Conservation (phyloP, 2,888 invertebrate genomes). For the Altica lythri region DNA sequence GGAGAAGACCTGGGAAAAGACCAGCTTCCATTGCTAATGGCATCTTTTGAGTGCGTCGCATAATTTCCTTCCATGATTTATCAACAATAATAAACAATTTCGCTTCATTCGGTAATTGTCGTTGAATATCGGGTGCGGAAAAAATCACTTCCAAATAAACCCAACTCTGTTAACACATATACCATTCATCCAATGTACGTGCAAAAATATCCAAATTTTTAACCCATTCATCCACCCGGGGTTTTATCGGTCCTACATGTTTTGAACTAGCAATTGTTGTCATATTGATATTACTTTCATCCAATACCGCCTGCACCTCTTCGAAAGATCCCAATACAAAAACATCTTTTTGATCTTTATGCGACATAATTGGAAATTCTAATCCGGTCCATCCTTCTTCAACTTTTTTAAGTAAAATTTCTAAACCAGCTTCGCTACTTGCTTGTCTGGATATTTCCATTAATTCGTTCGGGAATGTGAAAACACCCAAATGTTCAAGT, state of each 20-base stretch:
- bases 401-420: slow-evolving; percentile 79
- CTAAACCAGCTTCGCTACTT: slow-evolving; percentile 84
- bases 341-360: slow-evolving; percentile 83
- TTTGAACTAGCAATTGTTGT: slow-evolving; percentile 86
- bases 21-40: slow-evolving; percentile 82
- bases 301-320: slow-evolving; percentile 79
- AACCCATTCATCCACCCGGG: slow-evolving; percentile 82
- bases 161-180: slow-evolving; percentile 89
- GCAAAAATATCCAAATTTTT: slow-evolving; percentile 77
- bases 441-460: slow-evolving; percentile 88
- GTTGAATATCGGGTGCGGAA: slow-evolving; percentile 91
- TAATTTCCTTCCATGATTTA: slow-evolving; percentile 88
- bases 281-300: slow-evolving; percentile 85
- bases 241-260: slow-evolving; percentile 82
- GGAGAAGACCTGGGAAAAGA: slow-evolving; percentile 71
- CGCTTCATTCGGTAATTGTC: slow-evolving; percentile 89
- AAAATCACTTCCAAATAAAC: slow-evolving; percentile 94
- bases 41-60: slow-evolving; percentile 80
- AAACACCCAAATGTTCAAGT: slow-evolving; percentile 75
- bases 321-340: slow-evolving; percentile 84
- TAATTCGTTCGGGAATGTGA: slow-evolving; percentile 72
- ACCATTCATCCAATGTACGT: slow-evolving; percentile 90
- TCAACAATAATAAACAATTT: slow-evolving; percentile 85
- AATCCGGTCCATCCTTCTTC: slow-evolving; percentile 83
- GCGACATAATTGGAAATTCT: slow-evolving; percentile 75